These are phyloP conservation scores for Dryoscopus gambensis DNA, from an alignment of 2,113 vertebrate genomes.

Conservation along the genomic window DNA sequence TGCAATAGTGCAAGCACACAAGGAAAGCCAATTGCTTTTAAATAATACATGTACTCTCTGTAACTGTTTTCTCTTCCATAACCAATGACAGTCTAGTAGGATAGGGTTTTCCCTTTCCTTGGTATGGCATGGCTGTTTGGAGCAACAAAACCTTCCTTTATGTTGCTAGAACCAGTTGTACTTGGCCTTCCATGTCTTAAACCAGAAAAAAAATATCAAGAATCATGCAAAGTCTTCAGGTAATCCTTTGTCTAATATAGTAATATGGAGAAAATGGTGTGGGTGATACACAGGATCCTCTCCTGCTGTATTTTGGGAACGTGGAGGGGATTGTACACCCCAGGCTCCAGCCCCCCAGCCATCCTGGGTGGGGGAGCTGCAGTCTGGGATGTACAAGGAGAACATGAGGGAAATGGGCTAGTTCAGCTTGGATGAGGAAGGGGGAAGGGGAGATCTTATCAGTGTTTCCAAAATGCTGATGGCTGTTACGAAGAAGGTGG, in stretches of 20 bases:
- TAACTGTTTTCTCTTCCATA: neutral
- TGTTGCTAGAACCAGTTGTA: neutral
- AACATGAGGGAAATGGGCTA: neutral
- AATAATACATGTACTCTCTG: neutral
- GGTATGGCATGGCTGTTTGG: neutral
- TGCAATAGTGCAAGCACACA: neutral
- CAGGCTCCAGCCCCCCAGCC: neutral
- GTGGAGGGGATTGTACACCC: neutral
- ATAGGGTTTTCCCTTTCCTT: neutral
- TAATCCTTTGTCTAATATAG: neutral
- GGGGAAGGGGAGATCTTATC: neutral
- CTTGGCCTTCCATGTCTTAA: neutral
- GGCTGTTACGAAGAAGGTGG: neutral
- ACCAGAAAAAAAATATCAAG: neutral
- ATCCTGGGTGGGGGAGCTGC: accelerated
- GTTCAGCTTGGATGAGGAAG: neutral
- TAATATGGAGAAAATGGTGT: neutral
- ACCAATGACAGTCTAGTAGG: neutral
- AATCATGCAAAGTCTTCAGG: neutral
- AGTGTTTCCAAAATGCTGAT: neutral
- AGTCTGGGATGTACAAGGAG: neutral
- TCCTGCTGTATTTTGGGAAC: neutral
- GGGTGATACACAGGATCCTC: neutral
- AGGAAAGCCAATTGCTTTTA: neutral
- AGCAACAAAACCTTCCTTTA: neutral